Evolutionary conservation across 2,797 vertebrate genomes (phyloP), one percentile per base, ranked within the genome.

Genomic region (Scleropages formosus): DNA sequence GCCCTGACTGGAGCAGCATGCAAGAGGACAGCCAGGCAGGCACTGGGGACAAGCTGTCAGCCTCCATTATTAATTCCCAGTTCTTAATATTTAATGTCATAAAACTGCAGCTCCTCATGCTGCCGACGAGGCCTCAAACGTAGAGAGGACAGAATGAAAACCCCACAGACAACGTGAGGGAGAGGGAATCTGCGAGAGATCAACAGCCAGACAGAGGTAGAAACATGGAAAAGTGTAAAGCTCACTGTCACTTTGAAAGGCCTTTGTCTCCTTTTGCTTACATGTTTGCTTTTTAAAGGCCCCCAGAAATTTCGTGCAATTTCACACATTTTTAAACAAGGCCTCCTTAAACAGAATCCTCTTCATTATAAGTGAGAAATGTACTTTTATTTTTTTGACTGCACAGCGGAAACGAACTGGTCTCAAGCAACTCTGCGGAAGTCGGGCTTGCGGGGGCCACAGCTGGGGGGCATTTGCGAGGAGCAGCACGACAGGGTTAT

Each of bases 1-100:
- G 46, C 75, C 60, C 78, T 69, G 79, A 47, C 67, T 58, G 59
- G 46, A 77, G 78, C 64, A 20, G 75, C 81, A 88, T 78, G 78
- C 77, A 83, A 80, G 87, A 87, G 85, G 82, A 82, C 75, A 84
- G 85, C 86, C 85, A 81, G 81, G 65, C 75, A 81, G 85, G 87
- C 86, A 87, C 85, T 63, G 82, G 78, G 90, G 90, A 90, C 84
- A 87, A 90, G 83, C 90, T 92, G 91, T 92, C 91, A 93, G 88
- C 89, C 89, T 91, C 89, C 87, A 91, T 93, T 93, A 94, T 94
- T 93, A 92, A 93, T 92, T 89, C 82, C 84, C 82, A 78, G 77
- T 83, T 87, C 84, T 93, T 94, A 94, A 95, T 93, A 94, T 95
- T 94, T 95, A 94, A 94, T 94, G 90, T 90, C 90, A 92, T 88